Percentiles rank a stretch among this genome's conserved stretches.
These are phyloP conservation scores for Andrena minutula DNA, from an alignment of 2,888 invertebrate genomes.

Conservation along the genomic window DNA sequence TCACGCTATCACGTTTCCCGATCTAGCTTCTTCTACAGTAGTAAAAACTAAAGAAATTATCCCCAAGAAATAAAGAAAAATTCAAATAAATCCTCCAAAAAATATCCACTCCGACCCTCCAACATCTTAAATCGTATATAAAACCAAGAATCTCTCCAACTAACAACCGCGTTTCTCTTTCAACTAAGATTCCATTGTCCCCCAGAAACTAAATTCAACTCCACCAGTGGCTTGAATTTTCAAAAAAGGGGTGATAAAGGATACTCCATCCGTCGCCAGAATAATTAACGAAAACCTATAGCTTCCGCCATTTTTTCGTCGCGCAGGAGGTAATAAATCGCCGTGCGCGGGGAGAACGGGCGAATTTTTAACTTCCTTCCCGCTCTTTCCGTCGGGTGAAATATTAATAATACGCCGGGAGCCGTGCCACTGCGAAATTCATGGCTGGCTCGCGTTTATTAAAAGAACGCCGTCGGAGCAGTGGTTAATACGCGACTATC, in stretches of 20 bases:
- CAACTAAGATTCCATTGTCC: not conserved
- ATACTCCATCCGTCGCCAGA: not conserved
- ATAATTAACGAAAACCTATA: constrained; percentile 24
- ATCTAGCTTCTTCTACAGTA: not conserved
- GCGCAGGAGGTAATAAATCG: constrained; percentile 27
- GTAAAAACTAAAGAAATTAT: too few species aligned
- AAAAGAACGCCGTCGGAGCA: not conserved
- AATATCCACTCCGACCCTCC: too few species aligned
- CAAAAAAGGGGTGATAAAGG: not conserved
- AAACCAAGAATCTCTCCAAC: not conserved
- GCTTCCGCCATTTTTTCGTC: constrained; percentile 7
- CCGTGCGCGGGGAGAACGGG: not conserved
- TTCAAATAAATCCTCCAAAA: not conserved
- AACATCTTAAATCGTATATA: not conserved
- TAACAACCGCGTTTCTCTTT: not conserved
- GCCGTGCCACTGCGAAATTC: not conserved
- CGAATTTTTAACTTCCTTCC: constrained; percentile 21
- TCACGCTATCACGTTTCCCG: not conserved
- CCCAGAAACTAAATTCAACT: not conserved
- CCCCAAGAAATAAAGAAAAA: not conserved
- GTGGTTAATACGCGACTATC: not conserved
- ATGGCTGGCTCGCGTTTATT: not conserved
- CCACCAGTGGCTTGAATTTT: not conserved
- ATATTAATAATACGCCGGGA: constrained; percentile 10
- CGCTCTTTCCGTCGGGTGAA: not conserved